Evolutionary conservation across 2,797 vertebrate genomes (phyloP).

Genomic region (Anisognathus igniventris): DNA sequence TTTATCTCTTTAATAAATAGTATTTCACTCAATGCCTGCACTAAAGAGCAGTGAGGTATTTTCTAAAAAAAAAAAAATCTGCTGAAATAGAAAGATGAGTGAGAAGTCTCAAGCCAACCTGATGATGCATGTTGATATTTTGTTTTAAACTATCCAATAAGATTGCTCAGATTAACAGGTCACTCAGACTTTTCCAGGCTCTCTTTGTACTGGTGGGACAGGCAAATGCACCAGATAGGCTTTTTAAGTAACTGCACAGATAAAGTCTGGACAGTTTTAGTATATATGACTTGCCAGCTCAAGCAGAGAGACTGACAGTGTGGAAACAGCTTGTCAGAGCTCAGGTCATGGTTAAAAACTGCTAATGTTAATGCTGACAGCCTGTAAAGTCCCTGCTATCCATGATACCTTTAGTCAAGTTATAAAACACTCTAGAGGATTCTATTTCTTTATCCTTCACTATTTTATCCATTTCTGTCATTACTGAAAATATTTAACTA

Average conservation of each 20-base stretch:
- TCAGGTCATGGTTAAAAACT: constrained; percentile 68
- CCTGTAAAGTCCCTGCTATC: constrained; percentile 62
- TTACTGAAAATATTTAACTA: not conserved
- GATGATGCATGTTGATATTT: constrained; percentile 30
- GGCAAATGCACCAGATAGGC: constrained; percentile 45
- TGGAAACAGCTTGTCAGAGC: constrained; percentile 68
- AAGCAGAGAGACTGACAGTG: constrained; percentile 66
- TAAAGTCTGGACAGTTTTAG: constrained; percentile 65
- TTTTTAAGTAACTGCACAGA: constrained; percentile 61
- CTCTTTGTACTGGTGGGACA: constrained; percentile 9
- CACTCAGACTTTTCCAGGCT: constrained; percentile 53
- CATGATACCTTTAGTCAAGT: constrained; percentile 62
- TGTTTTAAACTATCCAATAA: constrained; percentile 53
- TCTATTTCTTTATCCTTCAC: not conserved
- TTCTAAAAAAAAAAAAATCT: constrained; percentile 57
- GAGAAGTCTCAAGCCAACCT: constrained; percentile 47
- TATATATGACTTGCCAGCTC: constrained; percentile 63
- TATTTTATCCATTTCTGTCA: not conserved
- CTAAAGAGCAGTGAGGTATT: constrained; percentile 39
- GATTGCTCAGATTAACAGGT: constrained; percentile 57
- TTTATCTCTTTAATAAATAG: constrained; percentile 52
- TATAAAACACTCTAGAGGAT: constrained; percentile 38
- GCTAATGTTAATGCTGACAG: constrained; percentile 68
- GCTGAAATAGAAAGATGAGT: constrained; percentile 24
- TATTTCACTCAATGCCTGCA: constrained; percentile 45